phyloP scores from a whole-genome alignment of 2,888 invertebrate genomes.

The Xanthorhoe designata region DNA sequence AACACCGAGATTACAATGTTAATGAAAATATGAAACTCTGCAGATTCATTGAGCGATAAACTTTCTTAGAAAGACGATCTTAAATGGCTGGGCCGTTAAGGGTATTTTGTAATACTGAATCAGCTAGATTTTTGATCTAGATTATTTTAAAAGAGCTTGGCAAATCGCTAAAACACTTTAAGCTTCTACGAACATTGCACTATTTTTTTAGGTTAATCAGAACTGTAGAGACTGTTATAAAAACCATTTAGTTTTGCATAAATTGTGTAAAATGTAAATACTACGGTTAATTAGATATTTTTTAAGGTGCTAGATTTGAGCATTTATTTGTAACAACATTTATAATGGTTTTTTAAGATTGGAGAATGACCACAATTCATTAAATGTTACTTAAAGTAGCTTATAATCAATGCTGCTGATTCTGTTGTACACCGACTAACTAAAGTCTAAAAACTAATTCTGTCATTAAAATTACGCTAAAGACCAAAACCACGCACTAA shows the following conservation, averaged over 20 bases:
- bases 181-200: not conserved
- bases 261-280: not conserved
- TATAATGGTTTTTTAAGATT: too few relatives aligned
- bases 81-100: not conserved
- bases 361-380: too few relatives aligned
- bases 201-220: not conserved
- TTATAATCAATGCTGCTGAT: too few relatives aligned
- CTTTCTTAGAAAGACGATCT: not conserved
- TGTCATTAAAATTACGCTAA: too few relatives aligned
- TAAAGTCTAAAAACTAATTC: too few relatives aligned
- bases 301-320: not conserved
- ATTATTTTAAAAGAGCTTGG: not conserved
- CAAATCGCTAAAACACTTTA: not conserved
- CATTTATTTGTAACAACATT: not conserved
- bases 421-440: too few relatives aligned
- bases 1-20: conserved; percentile 30
- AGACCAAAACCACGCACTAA: too few relatives aligned
- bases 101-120: not conserved
- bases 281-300: not conserved
- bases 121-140: not conserved
- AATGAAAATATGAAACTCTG: conserved; percentile 32
- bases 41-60: conserved; percentile 15
- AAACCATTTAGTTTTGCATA: not conserved
- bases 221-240: conserved; percentile 1
- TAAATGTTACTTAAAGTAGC: too few relatives aligned